Evolutionary conservation across 1,140 invertebrate species (phyloP), one percentile per base, ranked within the genome.

Genomic region (Neodiprion lecontei): DNA sequence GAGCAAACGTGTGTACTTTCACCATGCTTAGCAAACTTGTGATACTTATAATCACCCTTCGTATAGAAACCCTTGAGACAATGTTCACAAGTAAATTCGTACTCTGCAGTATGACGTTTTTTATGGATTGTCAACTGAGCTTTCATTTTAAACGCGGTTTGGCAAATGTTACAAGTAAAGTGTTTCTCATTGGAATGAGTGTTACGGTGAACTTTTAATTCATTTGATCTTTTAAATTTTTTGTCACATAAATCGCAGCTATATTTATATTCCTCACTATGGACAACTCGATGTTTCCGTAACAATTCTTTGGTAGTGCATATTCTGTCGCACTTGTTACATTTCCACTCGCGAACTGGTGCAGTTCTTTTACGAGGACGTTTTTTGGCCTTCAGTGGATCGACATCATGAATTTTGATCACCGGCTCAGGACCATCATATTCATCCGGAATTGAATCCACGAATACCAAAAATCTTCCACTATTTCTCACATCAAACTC

Each of bases 1-100:
- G 23, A 14, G 48, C 70, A 72, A 21, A 23, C 48, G 50, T 23
- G 48, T 14, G 17, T 23, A 53, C 48, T 21, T 61, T 72, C 50
- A 12, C 70, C 28, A 53, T 48, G 23, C 14, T 79, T 78, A 14
- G 69, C 69, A 9, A 68, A 50, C 11, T 80, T 21, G 65, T 80
- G 79, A 3, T 65, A 70, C 9, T 74, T 76, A 28, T 83, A 65
- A 11, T 75, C 74, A 11, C 71, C 73, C 47, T 75, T 74, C 23
- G 77, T 74, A 8, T 70, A 70, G 71, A 84, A 83, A 49, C 74
- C 67, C 53, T 69, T 69, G 11, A 14, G 14, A 23, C 68, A 69
- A 28, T 69, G 12, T n/a, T 14, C 53, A 9, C 53, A 61, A 61
- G n/a, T 61, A 14, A 61, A 14, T 12, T 61, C 53, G n/a, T 61